Evolutionary conservation across 2,113 vertebrate species (phyloP).

Genomic region (Ariopsis seemanni): DNA sequence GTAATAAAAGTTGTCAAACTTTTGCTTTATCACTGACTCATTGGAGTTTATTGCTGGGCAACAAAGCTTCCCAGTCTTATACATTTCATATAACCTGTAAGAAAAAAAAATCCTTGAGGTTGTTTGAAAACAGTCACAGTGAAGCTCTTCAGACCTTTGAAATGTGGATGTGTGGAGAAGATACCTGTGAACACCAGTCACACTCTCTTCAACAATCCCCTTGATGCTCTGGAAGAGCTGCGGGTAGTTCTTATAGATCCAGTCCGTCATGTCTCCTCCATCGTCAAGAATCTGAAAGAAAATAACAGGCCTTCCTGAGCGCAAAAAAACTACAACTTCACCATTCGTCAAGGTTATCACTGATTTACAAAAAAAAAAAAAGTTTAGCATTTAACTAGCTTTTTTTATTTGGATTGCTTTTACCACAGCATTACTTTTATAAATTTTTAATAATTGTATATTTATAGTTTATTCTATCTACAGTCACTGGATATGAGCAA

Average conservation of each 20-base stretch:
- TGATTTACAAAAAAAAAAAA: neutral
- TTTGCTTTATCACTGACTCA: constrained; percentile 94
- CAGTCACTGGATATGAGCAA: no score
- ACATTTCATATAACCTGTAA: constrained; percentile 86
- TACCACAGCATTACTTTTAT: neutral
- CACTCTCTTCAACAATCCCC: constrained; percentile 95
- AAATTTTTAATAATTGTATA: neutral
- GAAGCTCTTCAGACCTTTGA: neutral
- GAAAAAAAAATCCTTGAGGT: neutral
- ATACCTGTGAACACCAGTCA: constrained; percentile 91
- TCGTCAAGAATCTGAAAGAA: constrained; percentile 87
- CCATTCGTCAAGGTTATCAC: neutral
- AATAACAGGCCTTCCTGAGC: neutral
- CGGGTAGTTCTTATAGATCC: constrained; percentile 94
- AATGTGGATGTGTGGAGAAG: neutral
- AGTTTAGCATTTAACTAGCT: neutral
- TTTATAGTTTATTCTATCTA: neutral
- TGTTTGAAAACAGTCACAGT: neutral
- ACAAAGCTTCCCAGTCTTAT: constrained; percentile 85
- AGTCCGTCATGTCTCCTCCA: constrained; percentile 92
- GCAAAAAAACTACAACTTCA: neutral
- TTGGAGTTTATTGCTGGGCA: constrained; percentile 94
- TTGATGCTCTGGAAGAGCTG: constrained; percentile 90
- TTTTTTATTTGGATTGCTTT: neutral
- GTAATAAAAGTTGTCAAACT: constrained; percentile 94